Conservation (phyloP, 2,113 vertebrate genomes). For the Leucopsar rothschildi region DNA sequence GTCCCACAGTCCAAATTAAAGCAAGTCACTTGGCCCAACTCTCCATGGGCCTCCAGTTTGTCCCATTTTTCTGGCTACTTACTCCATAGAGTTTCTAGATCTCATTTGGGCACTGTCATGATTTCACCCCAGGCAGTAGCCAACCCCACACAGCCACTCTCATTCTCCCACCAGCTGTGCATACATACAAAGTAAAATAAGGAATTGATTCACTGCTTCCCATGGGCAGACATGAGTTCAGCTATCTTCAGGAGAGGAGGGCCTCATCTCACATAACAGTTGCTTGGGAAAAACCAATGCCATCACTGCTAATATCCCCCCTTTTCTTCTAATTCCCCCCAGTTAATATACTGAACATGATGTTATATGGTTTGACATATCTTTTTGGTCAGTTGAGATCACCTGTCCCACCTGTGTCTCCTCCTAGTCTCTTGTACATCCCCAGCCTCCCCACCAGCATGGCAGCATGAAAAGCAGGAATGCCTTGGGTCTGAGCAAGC, state of each 20-base stretch:
- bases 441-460: background rate
- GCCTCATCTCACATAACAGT: accelerated
- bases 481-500: background rate
- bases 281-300: background rate
- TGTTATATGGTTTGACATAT: too few species aligned
- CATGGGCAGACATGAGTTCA: background rate
- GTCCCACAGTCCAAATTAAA: background rate
- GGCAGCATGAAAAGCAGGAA: background rate
- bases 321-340: background rate
- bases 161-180: background rate
- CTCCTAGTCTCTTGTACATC: background rate
- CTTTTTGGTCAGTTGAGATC: background rate
- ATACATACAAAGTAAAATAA: background rate
- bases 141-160: background rate
- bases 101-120: background rate
- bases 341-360: background rate
- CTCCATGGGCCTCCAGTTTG: background rate
- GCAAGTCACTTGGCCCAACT: background rate
- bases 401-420: background rate
- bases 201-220: background rate
- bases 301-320: background rate
- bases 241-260: background rate
- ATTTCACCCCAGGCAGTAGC: background rate
- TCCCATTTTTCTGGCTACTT: background rate
- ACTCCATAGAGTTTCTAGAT: background rate